Conservation (phyloP, 2,113 vertebrate species). For the Stigmatopora nigra region DNA sequence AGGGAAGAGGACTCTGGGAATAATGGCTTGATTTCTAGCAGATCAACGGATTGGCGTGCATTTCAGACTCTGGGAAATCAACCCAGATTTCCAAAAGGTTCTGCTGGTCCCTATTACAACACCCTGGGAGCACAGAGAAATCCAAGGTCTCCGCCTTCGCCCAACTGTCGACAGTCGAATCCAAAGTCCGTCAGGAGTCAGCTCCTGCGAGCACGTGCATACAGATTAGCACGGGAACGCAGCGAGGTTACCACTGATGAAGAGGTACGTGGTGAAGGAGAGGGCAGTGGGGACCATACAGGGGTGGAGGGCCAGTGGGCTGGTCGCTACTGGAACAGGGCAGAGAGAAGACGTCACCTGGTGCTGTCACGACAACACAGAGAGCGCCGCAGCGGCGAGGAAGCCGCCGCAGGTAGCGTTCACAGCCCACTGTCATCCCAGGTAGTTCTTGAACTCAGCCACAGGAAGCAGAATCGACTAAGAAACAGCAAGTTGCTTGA, state of each 20-base stretch:
- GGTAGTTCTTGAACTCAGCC: conserved; percentile 60
- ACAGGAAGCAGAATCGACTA: conserved; percentile 62
- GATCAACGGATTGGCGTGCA: conserved; percentile 38
- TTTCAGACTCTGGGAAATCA: conserved; percentile 48
- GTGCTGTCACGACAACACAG: conserved; percentile 48
- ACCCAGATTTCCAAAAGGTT: conserved; percentile 16
- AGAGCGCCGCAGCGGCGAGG: conserved; percentile 40
- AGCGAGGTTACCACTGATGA: conserved; percentile 62
- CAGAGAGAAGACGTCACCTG: conserved; percentile 54
- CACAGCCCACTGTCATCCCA: conserved; percentile 46
- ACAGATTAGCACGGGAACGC: conserved; percentile 47
- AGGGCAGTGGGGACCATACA: conserved; percentile 29
- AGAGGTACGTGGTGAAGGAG: conserved; percentile 42
- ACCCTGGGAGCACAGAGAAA: conserved; percentile 38
- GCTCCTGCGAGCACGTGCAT: conserved; percentile 60
- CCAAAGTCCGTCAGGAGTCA: conserved; percentile 59
- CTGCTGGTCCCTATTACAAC: conserved; percentile 40
- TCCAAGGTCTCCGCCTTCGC: conserved; percentile 39
- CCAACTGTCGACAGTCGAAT: conserved; percentile 51
- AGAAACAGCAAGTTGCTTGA: conserved; percentile 68
- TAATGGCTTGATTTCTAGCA: conserved; percentile 47
- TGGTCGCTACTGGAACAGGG: conserved; percentile 57
- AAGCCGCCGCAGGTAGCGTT: conserved; percentile 5
- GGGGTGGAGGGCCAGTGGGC: conserved; percentile 39
- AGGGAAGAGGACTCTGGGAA: conserved; percentile 50